Evolutionary conservation across 2,113 vertebrate species (phyloP), one percentile per base, ranked within the genome.

Genomic region (Saccopteryx bilineata): DNA sequence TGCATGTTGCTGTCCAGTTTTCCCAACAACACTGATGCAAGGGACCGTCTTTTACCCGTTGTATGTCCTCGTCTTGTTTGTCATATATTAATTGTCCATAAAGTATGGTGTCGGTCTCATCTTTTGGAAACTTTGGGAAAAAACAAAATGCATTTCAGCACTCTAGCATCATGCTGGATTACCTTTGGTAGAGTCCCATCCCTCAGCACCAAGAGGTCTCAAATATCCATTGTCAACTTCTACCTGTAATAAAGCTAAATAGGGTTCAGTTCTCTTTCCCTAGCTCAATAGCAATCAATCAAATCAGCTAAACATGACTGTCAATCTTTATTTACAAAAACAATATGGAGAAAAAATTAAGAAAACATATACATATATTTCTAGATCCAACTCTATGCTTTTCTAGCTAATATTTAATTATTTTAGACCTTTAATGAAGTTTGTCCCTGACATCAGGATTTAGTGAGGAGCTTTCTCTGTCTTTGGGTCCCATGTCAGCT

Each of bases 361-460:
- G 56, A 74, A 91, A 39, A 39, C 39, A 39, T 39, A 61, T 63
- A n/a, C 18, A 14, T 33, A 61, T 63, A 80, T 61, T 63, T 8
- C 87, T 76, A 90, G 56, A 93, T 63, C 11, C 21, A 63, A 63
- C 21, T 68, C 33, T 46, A 11, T 61, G 48, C 9, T 60, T 91
- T 93, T 54, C 58, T 56, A 28, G 63, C 24, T 61, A 31, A 61
- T 50, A 63, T 72, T 58, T 89, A 54, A 72, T 93, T 96, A 82
- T 65, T 96, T 91, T 90, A 92, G 54, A 76, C 13, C 46, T 13
- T 85, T 48, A 26, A 50, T 65, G 79, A 65, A 87, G 46, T 60
- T 54, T 60, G 48, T 50, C 21, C 66, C 54, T 66, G 66, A 14
- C 33, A 48, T 61, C 11, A 71, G 54, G 21, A 9, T 46, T 46